phyloP scores from a whole-genome alignment of 2,113 vertebrate genomes.

The Todiramphus chloris region DNA sequence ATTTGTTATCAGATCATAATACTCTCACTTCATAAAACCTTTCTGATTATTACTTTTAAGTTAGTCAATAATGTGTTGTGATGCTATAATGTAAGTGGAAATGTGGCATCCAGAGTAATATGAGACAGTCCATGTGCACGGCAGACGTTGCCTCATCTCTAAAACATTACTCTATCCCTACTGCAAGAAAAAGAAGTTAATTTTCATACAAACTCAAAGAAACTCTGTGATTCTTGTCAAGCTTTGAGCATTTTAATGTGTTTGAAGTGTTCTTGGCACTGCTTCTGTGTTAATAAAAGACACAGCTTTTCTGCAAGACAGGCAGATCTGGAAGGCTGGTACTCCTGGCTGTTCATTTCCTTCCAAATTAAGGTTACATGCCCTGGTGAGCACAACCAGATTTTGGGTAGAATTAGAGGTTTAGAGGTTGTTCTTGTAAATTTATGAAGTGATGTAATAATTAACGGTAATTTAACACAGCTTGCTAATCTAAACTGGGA shows the following conservation, averaged over 20 bases:
- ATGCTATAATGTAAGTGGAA: not conserved
- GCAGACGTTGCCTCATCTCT: not conserved
- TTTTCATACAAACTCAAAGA: not conserved
- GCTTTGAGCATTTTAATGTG: not conserved
- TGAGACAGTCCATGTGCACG: not conserved
- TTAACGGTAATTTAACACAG: not conserved
- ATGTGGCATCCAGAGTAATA: not conserved
- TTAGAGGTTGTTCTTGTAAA: not conserved
- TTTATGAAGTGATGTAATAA: not conserved
- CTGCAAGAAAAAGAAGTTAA: not conserved
- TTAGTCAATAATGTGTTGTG: not conserved
- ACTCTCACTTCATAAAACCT: not conserved
- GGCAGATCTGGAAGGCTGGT: not conserved
- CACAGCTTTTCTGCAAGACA: not conserved
- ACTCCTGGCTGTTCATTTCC: not conserved
- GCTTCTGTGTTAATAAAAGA: not conserved
- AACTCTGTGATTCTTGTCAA: not conserved
- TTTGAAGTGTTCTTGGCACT: slow-evolving; percentile 4
- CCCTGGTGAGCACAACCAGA: not conserved
- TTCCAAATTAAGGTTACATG: not conserved
- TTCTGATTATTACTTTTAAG: not conserved
- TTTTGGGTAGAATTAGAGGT: not conserved
- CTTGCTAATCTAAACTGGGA: not conserved
- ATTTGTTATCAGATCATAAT: not conserved
- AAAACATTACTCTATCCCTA: not conserved